Evolutionary conservation across 2,113 vertebrate genomes (phyloP).

Genomic region (Verasper variegatus): DNA sequence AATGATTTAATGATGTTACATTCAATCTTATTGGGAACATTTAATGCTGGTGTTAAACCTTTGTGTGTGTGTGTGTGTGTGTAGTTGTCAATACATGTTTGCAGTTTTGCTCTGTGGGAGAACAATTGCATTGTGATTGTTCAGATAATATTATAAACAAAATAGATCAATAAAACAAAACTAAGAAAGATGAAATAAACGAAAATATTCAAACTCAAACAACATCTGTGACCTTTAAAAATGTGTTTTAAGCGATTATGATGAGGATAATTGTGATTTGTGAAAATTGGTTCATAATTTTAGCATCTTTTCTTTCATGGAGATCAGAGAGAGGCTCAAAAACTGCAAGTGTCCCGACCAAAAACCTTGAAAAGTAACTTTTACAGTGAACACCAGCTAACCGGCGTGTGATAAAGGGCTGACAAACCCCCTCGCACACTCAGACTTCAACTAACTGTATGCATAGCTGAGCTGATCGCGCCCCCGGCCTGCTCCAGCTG

Average conservation of each 20-base stretch:
- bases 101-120: not conserved
- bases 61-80: too few relatives aligned
- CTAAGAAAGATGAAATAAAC: too few relatives aligned
- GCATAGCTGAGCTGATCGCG: constrained; percentile 9
- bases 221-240: too few relatives aligned
- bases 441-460: not conserved
- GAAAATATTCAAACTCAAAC: too few relatives aligned
- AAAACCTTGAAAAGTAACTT: not conserved
- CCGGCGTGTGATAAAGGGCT: not conserved
- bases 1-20: not conserved
- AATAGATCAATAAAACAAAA: too few relatives aligned
- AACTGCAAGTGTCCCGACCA: too few relatives aligned
- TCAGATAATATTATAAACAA: not conserved
- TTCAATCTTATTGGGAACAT: not conserved
- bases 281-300: too few relatives aligned
- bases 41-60: not conserved
- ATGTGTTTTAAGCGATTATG: too few relatives aligned
- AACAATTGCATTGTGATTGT: not conserved
- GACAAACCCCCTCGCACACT: not conserved
- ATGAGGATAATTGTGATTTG: too few relatives aligned
- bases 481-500: not conserved
- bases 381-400: not conserved
- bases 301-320: too few relatives aligned
- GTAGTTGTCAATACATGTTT: not conserved
- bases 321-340: too few relatives aligned